Percentiles rank a stretch among this genome's conserved stretches.
Conservation (phyloP, 2,113 vertebrate species). For the Marmota monax region DNA sequence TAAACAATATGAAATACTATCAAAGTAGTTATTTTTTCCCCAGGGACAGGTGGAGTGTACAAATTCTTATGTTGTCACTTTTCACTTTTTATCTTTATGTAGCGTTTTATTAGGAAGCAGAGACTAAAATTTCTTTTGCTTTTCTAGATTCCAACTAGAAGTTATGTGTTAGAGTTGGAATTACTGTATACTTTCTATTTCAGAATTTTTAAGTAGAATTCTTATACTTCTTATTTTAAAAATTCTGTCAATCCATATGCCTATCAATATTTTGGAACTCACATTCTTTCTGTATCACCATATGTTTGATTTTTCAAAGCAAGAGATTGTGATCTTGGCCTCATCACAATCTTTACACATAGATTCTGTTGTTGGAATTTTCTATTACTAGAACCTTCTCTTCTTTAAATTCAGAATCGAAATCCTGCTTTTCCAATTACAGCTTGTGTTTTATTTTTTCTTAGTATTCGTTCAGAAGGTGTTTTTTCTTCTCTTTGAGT, state of each 20-base stretch:
- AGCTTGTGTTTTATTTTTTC: background rate
- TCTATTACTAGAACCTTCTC: background rate
- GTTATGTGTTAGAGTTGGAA: background rate
- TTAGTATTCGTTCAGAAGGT: background rate
- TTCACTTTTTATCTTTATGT: conserved; percentile 47
- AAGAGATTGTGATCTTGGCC: conserved; percentile 19
- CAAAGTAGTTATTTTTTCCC: background rate
- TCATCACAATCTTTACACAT: conserved; percentile 33
- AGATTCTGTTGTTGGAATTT: conserved; percentile 28
- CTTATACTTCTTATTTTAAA: conserved; percentile 29
- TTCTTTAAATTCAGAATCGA: background rate
- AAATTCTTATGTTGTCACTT: conserved; percentile 22
- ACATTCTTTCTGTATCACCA: background rate
- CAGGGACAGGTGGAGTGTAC: background rate
- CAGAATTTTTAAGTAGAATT: background rate
- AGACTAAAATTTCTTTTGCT: background rate
- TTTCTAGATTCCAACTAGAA: conserved; percentile 1
- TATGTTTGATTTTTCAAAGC: conserved; percentile 56
- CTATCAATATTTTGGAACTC: conserved; percentile 71
- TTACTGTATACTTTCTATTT: background rate
- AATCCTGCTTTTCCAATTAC: background rate
- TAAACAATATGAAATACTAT: conserved; percentile 30
- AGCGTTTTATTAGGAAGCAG: background rate
- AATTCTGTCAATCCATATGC: conserved; percentile 48
- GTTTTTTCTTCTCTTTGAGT: background rate